Evolutionary conservation across 1,140 invertebrate genomes (phyloP).

Genomic region (Hyposmocoma kahamanoa): DNA sequence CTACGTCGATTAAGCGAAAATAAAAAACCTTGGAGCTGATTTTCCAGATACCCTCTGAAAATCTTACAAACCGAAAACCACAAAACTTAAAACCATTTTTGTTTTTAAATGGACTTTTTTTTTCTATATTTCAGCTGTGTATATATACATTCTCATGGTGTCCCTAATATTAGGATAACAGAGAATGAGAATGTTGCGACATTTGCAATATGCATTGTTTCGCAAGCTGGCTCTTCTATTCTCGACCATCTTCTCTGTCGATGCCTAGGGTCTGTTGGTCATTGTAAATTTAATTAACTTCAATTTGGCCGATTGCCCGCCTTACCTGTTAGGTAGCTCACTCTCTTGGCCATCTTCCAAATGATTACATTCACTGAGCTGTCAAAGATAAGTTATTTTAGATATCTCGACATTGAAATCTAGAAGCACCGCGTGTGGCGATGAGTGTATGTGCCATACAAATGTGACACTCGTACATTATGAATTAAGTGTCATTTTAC

Average conservation of each 20-base stretch:
- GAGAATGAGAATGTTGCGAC: no score
- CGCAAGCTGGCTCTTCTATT: conserved; percentile 35
- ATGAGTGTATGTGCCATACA: conserved; percentile 33
- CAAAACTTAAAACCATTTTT: no score
- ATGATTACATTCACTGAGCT: conserved; percentile 68
- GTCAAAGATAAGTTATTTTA: conserved; percentile 73
- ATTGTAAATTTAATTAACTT: conserved; percentile 70
- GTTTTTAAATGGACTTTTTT: no score
- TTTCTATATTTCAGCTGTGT: no score
- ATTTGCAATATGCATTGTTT: no score
- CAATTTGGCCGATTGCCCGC: conserved; percentile 64
- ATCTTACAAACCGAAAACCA: no score
- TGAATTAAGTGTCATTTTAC: background rate
- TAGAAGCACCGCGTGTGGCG: conserved; percentile 12
- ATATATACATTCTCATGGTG: no score
- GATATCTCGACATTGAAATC: conserved; percentile 63
- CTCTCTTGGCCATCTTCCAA: conserved; percentile 52
- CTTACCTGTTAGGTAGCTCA: conserved; percentile 66
- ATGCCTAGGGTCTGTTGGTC: conserved; percentile 53
- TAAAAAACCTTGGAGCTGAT: no score
- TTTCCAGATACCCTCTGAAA: no score
- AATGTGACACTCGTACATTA: conserved; percentile 22
- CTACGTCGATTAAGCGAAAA: no score
- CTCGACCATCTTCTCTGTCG: conserved; percentile 36
- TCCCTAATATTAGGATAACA: no score